phyloP scores from a whole-genome alignment of 2,113 vertebrate genomes.

The Otolemur garnettii region DNA sequence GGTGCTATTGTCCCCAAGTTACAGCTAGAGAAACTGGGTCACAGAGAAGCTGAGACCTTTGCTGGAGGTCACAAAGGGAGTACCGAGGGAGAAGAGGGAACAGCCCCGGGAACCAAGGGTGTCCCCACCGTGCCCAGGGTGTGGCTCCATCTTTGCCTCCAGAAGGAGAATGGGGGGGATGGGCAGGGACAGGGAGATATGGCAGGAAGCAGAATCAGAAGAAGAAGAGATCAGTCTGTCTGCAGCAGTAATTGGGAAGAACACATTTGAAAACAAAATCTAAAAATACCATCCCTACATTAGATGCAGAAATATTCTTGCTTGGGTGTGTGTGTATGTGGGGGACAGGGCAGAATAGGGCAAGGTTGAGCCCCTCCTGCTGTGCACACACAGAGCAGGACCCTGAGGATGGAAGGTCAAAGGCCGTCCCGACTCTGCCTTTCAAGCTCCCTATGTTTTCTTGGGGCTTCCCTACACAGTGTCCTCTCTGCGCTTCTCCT shows the following conservation, averaged over 20 bases:
- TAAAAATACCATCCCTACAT: background rate
- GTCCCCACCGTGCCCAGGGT: rapidly evolving
- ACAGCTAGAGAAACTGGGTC: background rate
- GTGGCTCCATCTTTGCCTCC: background rate
- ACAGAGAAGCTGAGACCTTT: background rate
- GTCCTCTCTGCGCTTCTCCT: background rate
- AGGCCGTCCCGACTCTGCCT: rapidly evolving
- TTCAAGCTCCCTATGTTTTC: background rate
- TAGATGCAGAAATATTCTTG: background rate
- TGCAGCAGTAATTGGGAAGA: background rate
- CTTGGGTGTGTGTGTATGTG: background rate
- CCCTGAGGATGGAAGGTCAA: rapidly evolving
- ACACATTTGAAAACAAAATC: background rate
- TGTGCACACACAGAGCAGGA: rapidly evolving
- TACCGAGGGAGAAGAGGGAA: no score
- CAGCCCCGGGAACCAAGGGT: rapidly evolving
- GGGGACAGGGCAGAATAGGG: background rate
- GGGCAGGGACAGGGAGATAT: rapidly evolving
- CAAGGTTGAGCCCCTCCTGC: rapidly evolving
- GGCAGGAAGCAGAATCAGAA: no score
- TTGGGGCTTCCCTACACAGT: background rate
- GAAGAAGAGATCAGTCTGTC: background rate
- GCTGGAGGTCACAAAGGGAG: background rate
- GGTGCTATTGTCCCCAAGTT: background rate
- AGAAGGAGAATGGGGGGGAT: rapidly evolving